Base-by-base conservation (phyloP, 2,113 vertebrate species). In the Kryptolebias marmoratus region DNA sequence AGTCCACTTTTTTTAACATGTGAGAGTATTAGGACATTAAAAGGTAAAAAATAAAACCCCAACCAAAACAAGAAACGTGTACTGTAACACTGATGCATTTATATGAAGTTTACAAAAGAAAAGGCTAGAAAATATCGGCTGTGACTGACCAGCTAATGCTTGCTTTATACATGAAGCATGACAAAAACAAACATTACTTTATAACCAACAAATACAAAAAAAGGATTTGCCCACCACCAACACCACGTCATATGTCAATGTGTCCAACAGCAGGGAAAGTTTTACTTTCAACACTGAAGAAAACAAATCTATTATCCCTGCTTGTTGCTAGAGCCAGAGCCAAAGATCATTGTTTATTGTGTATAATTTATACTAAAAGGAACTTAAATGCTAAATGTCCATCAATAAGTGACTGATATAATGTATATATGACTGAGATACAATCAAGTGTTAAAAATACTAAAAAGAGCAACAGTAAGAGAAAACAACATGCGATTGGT, bases 261-360 rank as follows among this genome's bases (percentile, higher is more conserved):
- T 45, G 28, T 75, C 56, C n/a, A 56, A 31, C 48, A 64, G 1
- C 63, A 22, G 48, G 30, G 54, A 44, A 13, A 61, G 52, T 75
- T 66, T 62, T 31, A 49, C 30, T 52, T 16, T 72, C 4, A 57
- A 28, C 18, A 39, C 13, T 55, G 9, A 63, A 22, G 28, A 12
- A 39, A 73, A 66, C 12, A 81, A 64, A 15, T 11, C 22, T 49
- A n/a, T 62, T 54, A 14, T 73, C 68, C 9, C 45, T 11, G 15
- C 39, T 42, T 66, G 50, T 50, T 56, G 4, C 9, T 28, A n/a
- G 31, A 52, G 10, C 31, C 57, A 12, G 11, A 31, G 2, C 1
- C 18, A 31, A 44, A 11, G 15, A 15, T 36, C 32, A 60, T 2
- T 64, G 58, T 59, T 82, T 28, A 47, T 10, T 44, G 79, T 81